Evolutionary conservation across 2,113 vertebrate genomes (phyloP).

Genomic region (Pitta sordida): DNA sequence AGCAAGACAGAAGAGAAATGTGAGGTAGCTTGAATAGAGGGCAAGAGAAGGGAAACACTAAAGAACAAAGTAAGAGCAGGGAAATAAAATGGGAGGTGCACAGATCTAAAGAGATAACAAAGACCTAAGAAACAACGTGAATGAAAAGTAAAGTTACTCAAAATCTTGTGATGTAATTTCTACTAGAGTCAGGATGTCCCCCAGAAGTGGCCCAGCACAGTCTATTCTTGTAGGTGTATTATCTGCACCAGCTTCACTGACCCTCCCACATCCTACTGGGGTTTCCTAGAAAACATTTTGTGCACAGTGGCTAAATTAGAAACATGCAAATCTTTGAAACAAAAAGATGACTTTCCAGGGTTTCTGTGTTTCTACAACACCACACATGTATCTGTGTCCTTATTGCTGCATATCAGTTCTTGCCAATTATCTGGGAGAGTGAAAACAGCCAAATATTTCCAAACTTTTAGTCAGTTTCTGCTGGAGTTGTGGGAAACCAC

Average conservation of each 20-base stretch:
- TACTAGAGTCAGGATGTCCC: not conserved
- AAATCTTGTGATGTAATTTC: not conserved
- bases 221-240: too few species aligned
- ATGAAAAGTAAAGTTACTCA: not conserved
- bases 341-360: not conserved
- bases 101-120: not conserved
- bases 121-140: not conserved
- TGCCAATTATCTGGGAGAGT: not conserved
- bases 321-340: not conserved
- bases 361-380: not conserved
- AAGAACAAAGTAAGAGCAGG: not conserved
- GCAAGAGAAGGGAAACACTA: not conserved
- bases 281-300: not conserved
- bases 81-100: not conserved
- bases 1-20: not conserved
- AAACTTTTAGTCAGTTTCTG: not conserved
- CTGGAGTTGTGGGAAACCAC: not conserved
- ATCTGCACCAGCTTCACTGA: not conserved
- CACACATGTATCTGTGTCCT: not conserved
- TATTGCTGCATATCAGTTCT: not conserved
- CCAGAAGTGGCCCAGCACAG: not conserved
- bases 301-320: not conserved
- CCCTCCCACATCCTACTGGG: not conserved
- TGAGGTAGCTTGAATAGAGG: not conserved
- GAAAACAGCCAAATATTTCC: not conserved